phyloP scores from a whole-genome alignment of 2,797 vertebrate genomes.

The Falco columbarius region DNA sequence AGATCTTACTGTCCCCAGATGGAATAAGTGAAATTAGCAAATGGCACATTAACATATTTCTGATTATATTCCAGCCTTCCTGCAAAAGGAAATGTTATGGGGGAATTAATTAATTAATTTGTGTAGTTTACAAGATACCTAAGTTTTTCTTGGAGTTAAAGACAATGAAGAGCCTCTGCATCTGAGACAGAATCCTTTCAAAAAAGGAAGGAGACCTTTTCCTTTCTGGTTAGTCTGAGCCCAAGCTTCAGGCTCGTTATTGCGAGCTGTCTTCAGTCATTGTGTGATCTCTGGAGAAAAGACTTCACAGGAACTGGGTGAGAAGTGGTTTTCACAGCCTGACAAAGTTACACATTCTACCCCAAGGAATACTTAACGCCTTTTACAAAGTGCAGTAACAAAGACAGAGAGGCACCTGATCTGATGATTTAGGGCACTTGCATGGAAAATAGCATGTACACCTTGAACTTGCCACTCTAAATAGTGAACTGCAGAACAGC shows the following conservation, averaged over 20 bases:
- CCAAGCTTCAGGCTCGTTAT: neutral
- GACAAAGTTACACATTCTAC: accelerated
- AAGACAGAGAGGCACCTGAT: neutral
- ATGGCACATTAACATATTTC: constrained; percentile 67
- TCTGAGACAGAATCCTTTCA: neutral
- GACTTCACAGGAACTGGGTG: neutral
- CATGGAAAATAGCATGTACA: no score
- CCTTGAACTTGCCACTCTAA: neutral
- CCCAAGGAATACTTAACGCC: neutral
- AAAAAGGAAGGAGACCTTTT: neutral
- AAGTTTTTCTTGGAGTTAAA: neutral
- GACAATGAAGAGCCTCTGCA: neutral
- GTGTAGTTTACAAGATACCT: neutral
- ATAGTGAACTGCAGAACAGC: neutral
- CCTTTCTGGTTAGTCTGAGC: neutral
- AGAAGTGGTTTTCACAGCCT: neutral
- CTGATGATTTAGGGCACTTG: neutral
- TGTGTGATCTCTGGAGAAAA: neutral
- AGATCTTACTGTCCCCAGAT: constrained; percentile 48
- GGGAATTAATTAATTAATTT: neutral
- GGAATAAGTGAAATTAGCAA: constrained; percentile 31
- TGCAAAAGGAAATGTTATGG: neutral
- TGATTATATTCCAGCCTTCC: constrained; percentile 29
- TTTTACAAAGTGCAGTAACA: neutral
- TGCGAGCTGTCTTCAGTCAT: accelerated